Base-by-base conservation (phyloP, 2,113 vertebrate species). In the Ciconia boyciana region DNA sequence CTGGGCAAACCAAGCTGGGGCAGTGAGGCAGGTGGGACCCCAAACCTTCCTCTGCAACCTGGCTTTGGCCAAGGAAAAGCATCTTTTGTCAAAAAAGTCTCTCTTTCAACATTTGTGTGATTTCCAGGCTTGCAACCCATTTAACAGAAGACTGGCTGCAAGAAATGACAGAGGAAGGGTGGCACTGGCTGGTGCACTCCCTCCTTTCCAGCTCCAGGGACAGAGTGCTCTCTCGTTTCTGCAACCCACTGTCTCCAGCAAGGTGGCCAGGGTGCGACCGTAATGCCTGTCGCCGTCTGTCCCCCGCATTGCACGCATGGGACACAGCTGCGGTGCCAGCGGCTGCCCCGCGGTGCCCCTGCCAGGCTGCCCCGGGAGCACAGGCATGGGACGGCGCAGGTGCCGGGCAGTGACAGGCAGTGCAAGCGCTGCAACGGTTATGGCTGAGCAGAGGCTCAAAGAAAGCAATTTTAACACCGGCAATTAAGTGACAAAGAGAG, bases 391-490 rank as follows among this genome's bases (percentile, higher is more conserved):
- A 36, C 3, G 3, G 31, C 31, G 3, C 15, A 1, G 5, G 6
- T 16, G 22, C 28, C 2, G 0, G 7, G 21, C 62, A 16, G 64
- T 0, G 0, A 22, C 11, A 8, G 15, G 36, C 36, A 19, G 21
- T 2, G 16, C 18, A 6, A 16, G 6, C 0, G 4, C 36, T 8
- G 66, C 5, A 0, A 2, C 5, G 13, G 61, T 4, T 13, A 0
- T 0, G 16, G 51, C 55, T 31, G 57, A 18, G 17, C 43, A 7
- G 31, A 5, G 65, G 39, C 83, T 68, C 19, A 0, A 8, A 16
- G 78, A 13, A 32, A 54, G 65, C 21, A 1, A 5, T 34, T 54
- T 11, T 1, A 34, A 52, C 87, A 49, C 41, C 1, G 0, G 36
- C 58, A 65, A 16, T 74, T 12, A 43, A 21, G 58, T 21, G 72